Conservation (phyloP, 1,140 invertebrate genomes). For the Pseudoatta argentina region DNA sequence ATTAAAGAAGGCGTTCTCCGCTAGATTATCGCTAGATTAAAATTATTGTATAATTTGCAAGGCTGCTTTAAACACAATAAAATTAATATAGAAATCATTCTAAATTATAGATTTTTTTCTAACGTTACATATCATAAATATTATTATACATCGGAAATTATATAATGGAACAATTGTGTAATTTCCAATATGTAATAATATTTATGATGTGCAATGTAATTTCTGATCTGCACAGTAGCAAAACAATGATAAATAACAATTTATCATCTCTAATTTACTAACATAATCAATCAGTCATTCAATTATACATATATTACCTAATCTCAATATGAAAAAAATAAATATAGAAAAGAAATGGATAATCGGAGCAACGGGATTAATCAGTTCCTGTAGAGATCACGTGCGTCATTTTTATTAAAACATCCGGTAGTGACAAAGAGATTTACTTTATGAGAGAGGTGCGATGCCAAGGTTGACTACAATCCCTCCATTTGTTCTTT, state of each 20-base stretch:
- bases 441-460: slow-evolving; percentile 27
- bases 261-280: background rate
- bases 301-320: background rate
- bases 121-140: background rate
- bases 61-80: background rate
- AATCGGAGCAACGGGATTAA: slow-evolving; percentile 39
- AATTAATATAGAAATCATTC: background rate
- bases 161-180: no score
- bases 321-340: background rate
- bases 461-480: slow-evolving; percentile 69
- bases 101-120: background rate
- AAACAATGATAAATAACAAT: background rate
- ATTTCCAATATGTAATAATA: background rate
- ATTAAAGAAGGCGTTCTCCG: background rate
- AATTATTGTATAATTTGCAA: slow-evolving; percentile 30
- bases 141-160: background rate
- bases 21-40: background rate
- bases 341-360: background rate
- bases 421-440: slow-evolving; percentile 41
- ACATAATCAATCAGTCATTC: background rate
- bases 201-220: background rate
- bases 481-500: slow-evolving; percentile 60
- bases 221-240: background rate
- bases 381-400: slow-evolving; percentile 4
- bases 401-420: slow-evolving; percentile 34